Evolutionary conservation across 2,113 vertebrate genomes (phyloP), one percentile per base, ranked within the genome.

Genomic region (Bucco capensis): DNA sequence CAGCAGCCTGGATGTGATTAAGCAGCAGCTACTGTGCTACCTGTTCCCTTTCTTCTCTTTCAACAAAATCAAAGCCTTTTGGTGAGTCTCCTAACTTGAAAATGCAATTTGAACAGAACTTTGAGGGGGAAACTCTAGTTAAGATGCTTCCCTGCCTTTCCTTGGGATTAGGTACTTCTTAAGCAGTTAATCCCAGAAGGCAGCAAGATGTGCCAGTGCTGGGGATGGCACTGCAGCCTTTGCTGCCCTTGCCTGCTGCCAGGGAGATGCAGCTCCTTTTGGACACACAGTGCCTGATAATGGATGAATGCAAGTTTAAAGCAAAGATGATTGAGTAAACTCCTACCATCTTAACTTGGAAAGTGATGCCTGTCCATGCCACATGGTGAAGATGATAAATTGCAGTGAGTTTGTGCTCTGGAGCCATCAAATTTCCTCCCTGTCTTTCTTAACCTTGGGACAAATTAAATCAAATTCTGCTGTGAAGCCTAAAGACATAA

Each of bases 401-500:
- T 90, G 86, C 27, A 46, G 85, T 9, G 10, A 73, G 77, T 96
- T 40, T 12, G 89, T 91, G 96, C 89, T 78, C 78, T 82, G 89
- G 80, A 95, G 84, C 93, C 81, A 93, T 94, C 93, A 87, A 58
- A 91, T 88, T 93, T 87, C 83, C 84, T 89, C 73, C n/a, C 65
- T 19, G 30, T 96, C 96, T 95, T 64, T 89, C 96, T 96, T 96
- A 97, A 97, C 96, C 96, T 97, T 97, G 97, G 89, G 96, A 97
- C 88, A 97, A 97, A 97, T 97, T 96, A 97, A 97, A 97, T 97
- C 96, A 97, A 96, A 94, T 94, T 94, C 96, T 92, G 79, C 87
- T 30, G 83, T 83, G 92, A 49, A 66, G 93, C 95, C 95, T 88
- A 69, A 94, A 97, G 97, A 96, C 96, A 93, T 96, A 95, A 97